Evolutionary conservation across 2,113 vertebrate species (phyloP), one percentile per base, ranked within the genome.

Genomic region (Aegypius monachus): DNA sequence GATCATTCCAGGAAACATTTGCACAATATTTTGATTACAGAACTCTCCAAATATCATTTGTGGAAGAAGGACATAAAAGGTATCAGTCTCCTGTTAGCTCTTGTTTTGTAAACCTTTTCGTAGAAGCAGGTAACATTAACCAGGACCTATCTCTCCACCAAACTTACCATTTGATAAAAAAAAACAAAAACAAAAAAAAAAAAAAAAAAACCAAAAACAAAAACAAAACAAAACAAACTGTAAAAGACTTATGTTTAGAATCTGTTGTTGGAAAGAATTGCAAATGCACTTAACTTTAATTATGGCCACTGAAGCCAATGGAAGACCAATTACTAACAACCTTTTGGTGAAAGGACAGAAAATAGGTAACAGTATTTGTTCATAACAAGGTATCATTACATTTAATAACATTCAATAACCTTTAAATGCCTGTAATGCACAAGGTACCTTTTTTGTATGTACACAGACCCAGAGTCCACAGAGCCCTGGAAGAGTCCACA

Each of bases 1-100:
- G 74, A 74, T 71, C 66, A 63, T 93, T 97, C 74, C 86, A 90
- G 91, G 91, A 96, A 95, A 58, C 34, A 75, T 63, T 40, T 96
- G 84, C 87, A 88, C 52, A 81, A 34, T 31, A 58, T 80, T 89
- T 94, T 77, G 74, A 86, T 82, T 88, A 73, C 78, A 90, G 81
- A 85, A 50, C 53, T 82, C 73, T 90, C 70, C 74, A 87, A 96
- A 94, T 42, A 95, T 17, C 29, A 80, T 34, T 90, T 66, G 26
- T 50, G 70, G 73, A 48, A 89, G 53, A 6, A 63, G 42, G 36
- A 58, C 63, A 52, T 36, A 66, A 66, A 93, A 91, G 34, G 25
- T 66, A 72, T 72, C 48, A 13, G 29, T 9, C 20, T 79, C 29
- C 61, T 23, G 13, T 40, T 43, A 67, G 40, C 34, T 84, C 52